phyloP scores from a whole-genome alignment of 2,797 vertebrate species.

The Intellagama lesueurii region DNA sequence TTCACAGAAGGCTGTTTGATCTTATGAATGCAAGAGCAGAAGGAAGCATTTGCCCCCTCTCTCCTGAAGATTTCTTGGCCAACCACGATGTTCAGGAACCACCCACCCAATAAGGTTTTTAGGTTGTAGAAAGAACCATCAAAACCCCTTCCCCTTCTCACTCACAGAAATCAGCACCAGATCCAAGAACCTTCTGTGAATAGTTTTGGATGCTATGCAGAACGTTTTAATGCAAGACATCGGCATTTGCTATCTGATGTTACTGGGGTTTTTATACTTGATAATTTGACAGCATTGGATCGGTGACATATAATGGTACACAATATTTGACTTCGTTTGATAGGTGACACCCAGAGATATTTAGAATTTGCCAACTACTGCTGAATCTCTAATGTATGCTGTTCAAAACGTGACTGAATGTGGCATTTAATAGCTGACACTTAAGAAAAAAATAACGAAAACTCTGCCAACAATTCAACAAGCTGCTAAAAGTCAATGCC shows the following conservation, averaged over 20 bases:
- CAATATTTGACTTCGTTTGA: neutral
- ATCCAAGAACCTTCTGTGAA: neutral
- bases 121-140: too few relatives aligned
- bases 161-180: neutral
- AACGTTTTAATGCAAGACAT: neutral
- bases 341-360: neutral
- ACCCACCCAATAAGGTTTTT: neutral
- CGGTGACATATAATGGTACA: neutral
- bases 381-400: neutral
- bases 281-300: neutral
- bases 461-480: too few relatives aligned
- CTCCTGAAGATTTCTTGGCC: neutral
- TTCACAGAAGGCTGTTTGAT: neutral
- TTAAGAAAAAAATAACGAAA: neutral
- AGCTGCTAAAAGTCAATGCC: too few relatives aligned
- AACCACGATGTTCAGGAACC: neutral
- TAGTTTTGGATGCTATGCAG: neutral
- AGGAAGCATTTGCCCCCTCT: neutral
- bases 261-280: neutral
- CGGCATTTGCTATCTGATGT: neutral
- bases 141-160: neutral
- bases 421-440: neutral
- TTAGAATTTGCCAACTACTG: neutral
- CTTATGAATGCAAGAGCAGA: neutral
- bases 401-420: too few relatives aligned